A percentile compares a stretch with the other conserved stretches of the same genome.
phyloP scores from a whole-genome alignment of 2,113 vertebrate genomes.

The Tor tambroides region DNA sequence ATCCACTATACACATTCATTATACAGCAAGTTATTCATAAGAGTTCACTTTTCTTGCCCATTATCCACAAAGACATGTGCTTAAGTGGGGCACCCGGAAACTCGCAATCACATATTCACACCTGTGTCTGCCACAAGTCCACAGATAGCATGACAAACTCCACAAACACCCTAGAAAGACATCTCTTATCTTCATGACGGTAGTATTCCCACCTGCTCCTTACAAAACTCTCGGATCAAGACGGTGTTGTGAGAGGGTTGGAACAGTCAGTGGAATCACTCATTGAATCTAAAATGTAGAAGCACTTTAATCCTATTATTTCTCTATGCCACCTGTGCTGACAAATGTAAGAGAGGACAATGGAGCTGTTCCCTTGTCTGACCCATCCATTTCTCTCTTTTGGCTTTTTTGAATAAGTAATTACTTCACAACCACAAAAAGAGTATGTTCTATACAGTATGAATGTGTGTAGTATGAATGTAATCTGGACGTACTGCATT shows the following conservation, averaged over 20 bases:
- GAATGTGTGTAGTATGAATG: too few relatives aligned
- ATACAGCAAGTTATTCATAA: neutral
- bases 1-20: neutral
- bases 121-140: slow-evolving; percentile 10
- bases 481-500: too few relatives aligned
- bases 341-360: neutral
- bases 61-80: neutral
- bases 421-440: too few relatives aligned
- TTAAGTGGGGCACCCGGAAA: neutral
- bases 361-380: too few relatives aligned
- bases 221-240: neutral
- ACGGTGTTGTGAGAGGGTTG: neutral
- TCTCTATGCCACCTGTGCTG: neutral
- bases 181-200: neutral
- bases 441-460: too few relatives aligned
- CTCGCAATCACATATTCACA: neutral
- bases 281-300: neutral
- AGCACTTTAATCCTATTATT: neutral
- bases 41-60: neutral
- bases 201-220: neutral
- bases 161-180: neutral
- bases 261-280: neutral
- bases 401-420: too few relatives aligned
- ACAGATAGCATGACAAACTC: neutral
- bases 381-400: too few relatives aligned